Percentiles rank a stretch among this genome's conserved stretches.
Conservation (phyloP, 2,888 invertebrate genomes). For the Brachypalpus laphriformis region DNA sequence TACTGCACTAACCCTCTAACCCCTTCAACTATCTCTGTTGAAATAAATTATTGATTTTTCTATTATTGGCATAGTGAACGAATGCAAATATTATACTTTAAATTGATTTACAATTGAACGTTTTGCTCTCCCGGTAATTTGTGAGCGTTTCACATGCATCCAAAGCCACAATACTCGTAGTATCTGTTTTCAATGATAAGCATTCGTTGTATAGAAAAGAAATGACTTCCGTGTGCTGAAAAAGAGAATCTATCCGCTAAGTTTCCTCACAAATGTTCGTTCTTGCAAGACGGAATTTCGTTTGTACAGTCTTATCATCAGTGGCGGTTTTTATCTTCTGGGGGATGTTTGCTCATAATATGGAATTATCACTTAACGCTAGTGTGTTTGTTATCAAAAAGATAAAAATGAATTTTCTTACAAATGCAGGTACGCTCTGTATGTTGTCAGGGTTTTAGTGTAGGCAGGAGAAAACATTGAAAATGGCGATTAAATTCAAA, state of each 20-base stretch:
- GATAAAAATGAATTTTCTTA: constrained; percentile 3
- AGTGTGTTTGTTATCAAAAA: constrained; percentile 26
- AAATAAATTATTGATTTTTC: constrained; percentile 60
- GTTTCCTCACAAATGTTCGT: constrained; percentile 23
- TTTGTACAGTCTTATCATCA: constrained; percentile 41
- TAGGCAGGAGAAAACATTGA: not conserved
- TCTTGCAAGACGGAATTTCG: not conserved
- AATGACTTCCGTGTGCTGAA: constrained; percentile 45
- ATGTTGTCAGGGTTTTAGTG: not conserved
- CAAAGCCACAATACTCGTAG: not conserved
- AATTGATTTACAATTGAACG: constrained; percentile 49
- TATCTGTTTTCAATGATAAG: constrained; percentile 3
- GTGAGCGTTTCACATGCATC: constrained; percentile 9
- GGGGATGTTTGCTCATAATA: constrained; percentile 36
- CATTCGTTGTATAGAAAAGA: constrained; percentile 8
- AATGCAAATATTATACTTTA: constrained; percentile 38
- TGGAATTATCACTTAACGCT: constrained; percentile 14
- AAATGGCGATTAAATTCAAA: not conserved
- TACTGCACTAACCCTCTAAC: constrained; percentile 4
- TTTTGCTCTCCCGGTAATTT: not conserved
- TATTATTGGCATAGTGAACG: constrained; percentile 32
- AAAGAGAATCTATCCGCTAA: constrained; percentile 23
- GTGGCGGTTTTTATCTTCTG: constrained; percentile 8
- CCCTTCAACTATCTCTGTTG: not conserved
- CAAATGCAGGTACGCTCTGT: constrained; percentile 7